Evolutionary conservation across 2,113 vertebrate genomes (phyloP).

Genomic region (Onychostruthus taczanowskii): DNA sequence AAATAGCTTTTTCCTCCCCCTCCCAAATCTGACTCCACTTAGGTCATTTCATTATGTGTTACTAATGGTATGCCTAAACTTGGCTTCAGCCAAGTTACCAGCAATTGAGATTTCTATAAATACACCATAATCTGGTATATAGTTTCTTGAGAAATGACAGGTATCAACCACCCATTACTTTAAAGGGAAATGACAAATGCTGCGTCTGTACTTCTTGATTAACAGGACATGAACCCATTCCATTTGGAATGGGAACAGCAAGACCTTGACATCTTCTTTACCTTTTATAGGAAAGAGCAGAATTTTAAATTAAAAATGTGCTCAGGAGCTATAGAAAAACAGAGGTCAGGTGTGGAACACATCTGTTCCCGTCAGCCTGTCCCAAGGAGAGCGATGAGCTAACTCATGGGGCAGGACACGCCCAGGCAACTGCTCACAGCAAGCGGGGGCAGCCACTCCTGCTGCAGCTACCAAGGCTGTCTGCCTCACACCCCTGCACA

Average conservation of each 20-base stretch:
- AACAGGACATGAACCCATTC: conserved; percentile 55
- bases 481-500: not conserved
- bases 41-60: conserved; percentile 42
- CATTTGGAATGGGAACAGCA: conserved; percentile 55
- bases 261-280: conserved; percentile 65
- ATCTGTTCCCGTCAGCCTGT: not conserved
- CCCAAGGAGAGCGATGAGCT: not conserved
- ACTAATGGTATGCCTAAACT: conserved; percentile 41
- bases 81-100: conserved; percentile 39
- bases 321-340: not conserved
- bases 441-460: fast-evolving
- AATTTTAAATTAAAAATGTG: conserved; percentile 32
- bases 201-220: conserved; percentile 38
- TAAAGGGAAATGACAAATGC: conserved; percentile 61
- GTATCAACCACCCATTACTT: conserved; percentile 61
- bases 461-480: not conserved
- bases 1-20: conserved; percentile 14
- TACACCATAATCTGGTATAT: conserved; percentile 53
- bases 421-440: not conserved
- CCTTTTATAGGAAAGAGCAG: conserved; percentile 31
- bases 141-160: conserved; percentile 65
- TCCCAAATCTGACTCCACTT: not conserved
- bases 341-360: not conserved
- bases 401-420: not conserved
- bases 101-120: conserved; percentile 56